phyloP scores from a whole-genome alignment of 2,113 vertebrate species.

The Nesoenas mayeri region DNA sequence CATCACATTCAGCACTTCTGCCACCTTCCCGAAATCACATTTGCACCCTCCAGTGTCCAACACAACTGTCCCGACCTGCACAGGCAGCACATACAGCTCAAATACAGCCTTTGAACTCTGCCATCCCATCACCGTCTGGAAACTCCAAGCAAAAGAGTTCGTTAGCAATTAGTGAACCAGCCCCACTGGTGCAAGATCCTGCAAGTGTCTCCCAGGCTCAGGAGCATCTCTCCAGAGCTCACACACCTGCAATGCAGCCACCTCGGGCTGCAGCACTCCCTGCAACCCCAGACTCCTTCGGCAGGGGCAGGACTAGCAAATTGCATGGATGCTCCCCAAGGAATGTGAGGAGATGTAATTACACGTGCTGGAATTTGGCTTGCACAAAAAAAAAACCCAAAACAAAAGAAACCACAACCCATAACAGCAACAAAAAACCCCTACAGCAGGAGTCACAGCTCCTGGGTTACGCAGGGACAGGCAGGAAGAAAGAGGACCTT shows the following conservation, averaged over 20 bases:
- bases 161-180: neutral
- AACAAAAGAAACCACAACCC: too few relatives aligned
- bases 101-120: neutral
- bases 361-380: neutral
- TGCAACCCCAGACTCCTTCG: neutral
- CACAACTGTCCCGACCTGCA: neutral
- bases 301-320: neutral
- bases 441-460: neutral
- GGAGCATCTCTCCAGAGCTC: neutral
- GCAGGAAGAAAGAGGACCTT: neutral
- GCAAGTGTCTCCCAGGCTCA: neutral
- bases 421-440: too few relatives aligned
- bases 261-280: neutral
- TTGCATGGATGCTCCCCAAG: neutral
- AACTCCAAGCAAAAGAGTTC: neutral
- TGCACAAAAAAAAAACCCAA: accelerated
- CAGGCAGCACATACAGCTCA: neutral
- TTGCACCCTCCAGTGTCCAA: accelerated
- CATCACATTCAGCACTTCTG: neutral
- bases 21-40: accelerated
- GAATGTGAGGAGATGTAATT: neutral
- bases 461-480: neutral
- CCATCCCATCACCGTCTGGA: accelerated
- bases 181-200: accelerated
- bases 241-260: neutral